Evolutionary conservation across 2,113 vertebrate genomes (phyloP).

Genomic region (Vombatus ursinus): DNA sequence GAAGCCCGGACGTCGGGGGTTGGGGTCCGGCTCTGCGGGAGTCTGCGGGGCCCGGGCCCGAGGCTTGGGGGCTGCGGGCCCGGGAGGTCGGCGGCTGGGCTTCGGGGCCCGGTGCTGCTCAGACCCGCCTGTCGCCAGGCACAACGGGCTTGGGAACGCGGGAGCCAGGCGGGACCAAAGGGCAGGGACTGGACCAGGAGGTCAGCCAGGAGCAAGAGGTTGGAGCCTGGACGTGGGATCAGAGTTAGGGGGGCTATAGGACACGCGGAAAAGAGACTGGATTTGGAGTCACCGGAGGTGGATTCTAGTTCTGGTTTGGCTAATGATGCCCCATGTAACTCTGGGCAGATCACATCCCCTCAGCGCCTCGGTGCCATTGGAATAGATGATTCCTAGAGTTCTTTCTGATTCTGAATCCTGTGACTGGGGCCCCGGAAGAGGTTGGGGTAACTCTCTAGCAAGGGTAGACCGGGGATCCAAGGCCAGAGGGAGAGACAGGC

Average conservation of each 20-base stretch:
- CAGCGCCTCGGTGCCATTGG: neutral
- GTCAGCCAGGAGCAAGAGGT: neutral
- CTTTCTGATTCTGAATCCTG: neutral
- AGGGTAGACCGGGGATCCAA: no score
- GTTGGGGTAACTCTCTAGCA: no score
- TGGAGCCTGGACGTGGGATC: neutral
- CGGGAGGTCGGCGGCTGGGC: neutral
- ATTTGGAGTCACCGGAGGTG: no score
- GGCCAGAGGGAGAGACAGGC: neutral
- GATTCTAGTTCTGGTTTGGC: no score
- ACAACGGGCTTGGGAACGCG: no score
- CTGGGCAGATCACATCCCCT: neutral
- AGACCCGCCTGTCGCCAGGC: neutral
- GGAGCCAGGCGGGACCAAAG: neutral
- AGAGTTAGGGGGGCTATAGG: neutral
- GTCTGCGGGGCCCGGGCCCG: no score
- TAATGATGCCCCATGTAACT: neutral
- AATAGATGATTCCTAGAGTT: no score
- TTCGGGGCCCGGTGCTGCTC: neutral
- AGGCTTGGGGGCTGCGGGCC: neutral
- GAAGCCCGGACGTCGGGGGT: no score
- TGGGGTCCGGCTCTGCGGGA: no score
- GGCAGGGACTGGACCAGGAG: neutral
- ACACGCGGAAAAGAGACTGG: no score
- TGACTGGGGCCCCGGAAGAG: no score